Conservation (phyloP, 2,888 invertebrate genomes). For the Lepidocyrtoides sp. region DNA sequence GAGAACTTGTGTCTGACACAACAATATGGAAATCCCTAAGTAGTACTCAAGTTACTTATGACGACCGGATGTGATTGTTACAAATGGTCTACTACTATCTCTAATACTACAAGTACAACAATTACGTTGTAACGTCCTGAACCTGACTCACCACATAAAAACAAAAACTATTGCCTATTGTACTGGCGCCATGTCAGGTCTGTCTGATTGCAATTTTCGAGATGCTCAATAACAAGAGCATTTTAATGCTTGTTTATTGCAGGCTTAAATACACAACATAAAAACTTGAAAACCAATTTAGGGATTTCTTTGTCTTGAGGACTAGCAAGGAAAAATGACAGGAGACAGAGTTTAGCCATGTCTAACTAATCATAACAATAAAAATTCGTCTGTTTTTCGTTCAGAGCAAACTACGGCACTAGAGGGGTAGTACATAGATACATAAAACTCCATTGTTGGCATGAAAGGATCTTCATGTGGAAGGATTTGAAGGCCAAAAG, state of each 20-base stretch:
- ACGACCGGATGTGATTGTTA: slow-evolving; percentile 35
- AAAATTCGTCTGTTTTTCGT: not conserved
- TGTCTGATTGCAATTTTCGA: not conserved
- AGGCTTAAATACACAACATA: not conserved
- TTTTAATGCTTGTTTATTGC: not conserved
- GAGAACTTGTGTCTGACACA: slow-evolving; percentile 23
- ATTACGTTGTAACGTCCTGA: slow-evolving; percentile 8
- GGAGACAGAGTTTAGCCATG: slow-evolving; percentile 34
- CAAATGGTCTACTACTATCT: slow-evolving; percentile 5
- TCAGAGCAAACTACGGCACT: not conserved
- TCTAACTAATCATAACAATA: slow-evolving; percentile 5
- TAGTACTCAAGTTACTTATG: slow-evolving; percentile 27
- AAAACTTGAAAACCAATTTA: slow-evolving; percentile 23
- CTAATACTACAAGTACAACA: too few relatives aligned
- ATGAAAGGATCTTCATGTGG: slow-evolving; percentile 77
- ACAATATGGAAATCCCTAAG: slow-evolving; percentile 2
- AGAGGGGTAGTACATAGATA: not conserved
- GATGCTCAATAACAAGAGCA: not conserved
- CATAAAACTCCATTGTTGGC: not conserved
- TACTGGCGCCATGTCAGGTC: not conserved
- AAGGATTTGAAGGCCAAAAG: slow-evolving; percentile 81
- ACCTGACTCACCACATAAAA: slow-evolving; percentile 12
- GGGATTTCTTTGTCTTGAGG: slow-evolving; percentile 27
- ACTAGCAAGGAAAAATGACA: slow-evolving; percentile 40
- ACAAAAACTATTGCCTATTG: not conserved